Evolutionary conservation across 2,888 invertebrate species (phyloP).

Genomic region (Hemaris fuciformis): DNA sequence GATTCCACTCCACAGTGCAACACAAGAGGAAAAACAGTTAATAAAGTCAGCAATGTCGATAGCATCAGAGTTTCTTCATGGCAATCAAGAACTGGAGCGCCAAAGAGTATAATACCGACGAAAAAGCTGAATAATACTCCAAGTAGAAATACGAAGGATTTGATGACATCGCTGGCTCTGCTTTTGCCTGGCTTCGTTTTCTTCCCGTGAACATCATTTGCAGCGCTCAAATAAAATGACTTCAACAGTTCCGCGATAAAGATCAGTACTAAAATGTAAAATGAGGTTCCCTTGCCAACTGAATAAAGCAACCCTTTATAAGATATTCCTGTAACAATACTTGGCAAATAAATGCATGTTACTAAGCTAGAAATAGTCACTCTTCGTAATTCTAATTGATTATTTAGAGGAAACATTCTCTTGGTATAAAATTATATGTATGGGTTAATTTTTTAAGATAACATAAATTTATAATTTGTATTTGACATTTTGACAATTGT

Average conservation of each 20-base stretch:
- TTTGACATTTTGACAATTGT: neutral
- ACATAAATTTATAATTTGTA: neutral
- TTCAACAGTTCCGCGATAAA: conserved; percentile 81
- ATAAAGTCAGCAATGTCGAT: conserved; percentile 80
- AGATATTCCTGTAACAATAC: conserved; percentile 79
- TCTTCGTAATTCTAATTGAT: conserved; percentile 65
- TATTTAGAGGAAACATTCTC: conserved; percentile 63
- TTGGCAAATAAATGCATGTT: conserved; percentile 84
- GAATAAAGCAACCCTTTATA: conserved; percentile 82
- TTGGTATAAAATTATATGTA: neutral
- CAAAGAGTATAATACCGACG: conserved; percentile 83
- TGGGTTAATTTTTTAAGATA: neutral
- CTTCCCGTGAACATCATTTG: conserved; percentile 59
- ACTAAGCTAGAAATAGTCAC: conserved; percentile 77
- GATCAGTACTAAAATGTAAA: conserved; percentile 65
- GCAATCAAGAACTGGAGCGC: conserved; percentile 83
- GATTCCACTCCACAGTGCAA: conserved; percentile 83
- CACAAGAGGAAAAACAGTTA: conserved; percentile 84
- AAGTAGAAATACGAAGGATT: conserved; percentile 68
- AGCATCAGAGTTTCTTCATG: conserved; percentile 86
- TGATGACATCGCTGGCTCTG: conserved; percentile 73
- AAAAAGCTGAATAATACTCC: conserved; percentile 79
- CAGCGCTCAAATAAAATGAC: conserved; percentile 61
- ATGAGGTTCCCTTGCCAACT: conserved; percentile 80
- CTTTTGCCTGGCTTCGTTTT: conserved; percentile 62